These are phyloP conservation scores for Brachycybe producta DNA, from an alignment of 2,888 invertebrate species.

Conservation along the genomic window DNA sequence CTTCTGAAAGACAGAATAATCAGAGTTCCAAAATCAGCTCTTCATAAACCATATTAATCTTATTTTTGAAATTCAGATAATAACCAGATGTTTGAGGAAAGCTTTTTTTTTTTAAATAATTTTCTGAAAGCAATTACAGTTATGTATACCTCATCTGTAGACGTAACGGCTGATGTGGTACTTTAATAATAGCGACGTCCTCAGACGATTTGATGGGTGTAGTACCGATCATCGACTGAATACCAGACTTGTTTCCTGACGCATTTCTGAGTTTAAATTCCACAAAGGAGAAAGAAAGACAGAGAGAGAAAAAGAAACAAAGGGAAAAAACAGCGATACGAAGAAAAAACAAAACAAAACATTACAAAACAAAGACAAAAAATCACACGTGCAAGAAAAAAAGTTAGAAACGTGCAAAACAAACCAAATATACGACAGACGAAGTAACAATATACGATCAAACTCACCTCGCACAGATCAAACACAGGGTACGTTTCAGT, in stretches of 20 bases:
- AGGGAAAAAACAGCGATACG: not conserved
- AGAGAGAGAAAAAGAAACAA: not conserved
- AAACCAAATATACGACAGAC: not conserved
- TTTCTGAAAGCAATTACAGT: too few species aligned
- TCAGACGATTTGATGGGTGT: too few species aligned
- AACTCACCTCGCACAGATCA: slow-evolving; percentile 10
- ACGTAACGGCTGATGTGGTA: not conserved
- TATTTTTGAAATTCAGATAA: too few species aligned
- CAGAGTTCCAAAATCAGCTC: too few species aligned
- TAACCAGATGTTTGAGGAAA: too few species aligned
- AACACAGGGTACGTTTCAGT: slow-evolving; percentile 5
- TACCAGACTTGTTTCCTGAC: not conserved
- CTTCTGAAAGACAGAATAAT: too few species aligned
- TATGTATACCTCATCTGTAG: not conserved
- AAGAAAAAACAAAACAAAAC: not conserved
- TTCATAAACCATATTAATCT: too few species aligned
- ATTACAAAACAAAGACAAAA: not conserved
- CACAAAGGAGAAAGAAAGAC: not conserved
- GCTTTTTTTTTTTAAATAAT: too few species aligned
- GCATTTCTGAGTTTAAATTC: too few species aligned
- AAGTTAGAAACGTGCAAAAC: not conserved
- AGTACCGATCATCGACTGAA: not conserved
- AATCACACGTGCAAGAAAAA: not conserved
- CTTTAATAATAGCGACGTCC: not conserved
- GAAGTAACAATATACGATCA: not conserved